Base-by-base conservation (phyloP, 1,140 invertebrate genomes). In the Subanguina moxae region DNA sequence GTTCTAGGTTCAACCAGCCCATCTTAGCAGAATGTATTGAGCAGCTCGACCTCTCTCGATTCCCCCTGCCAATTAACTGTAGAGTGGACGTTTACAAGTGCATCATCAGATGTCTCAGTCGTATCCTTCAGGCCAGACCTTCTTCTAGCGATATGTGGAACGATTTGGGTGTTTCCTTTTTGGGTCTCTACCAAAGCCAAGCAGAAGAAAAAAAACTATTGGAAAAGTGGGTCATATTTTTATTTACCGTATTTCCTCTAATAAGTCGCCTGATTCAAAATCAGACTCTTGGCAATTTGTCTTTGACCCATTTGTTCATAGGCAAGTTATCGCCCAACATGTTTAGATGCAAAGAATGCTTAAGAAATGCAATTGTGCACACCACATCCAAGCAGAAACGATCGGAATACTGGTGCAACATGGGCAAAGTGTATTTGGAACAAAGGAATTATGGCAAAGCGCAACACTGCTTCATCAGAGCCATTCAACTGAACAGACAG, bases 401-500 rank as follows among this genome's bases (percentile, higher is more conserved):
- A 13, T 72, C 75, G n/a, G 67, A 56, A 17, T 72, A 70, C 25
- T 73, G 45, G 27, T 70, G 65, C 32, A 77, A 59, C 52, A 23
- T 57, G 23, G 65, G 64, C 9, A 43, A 71, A 28, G 15, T 62
- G 9, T 68, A 65, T 13, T n/a, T 72, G 21, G 27, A 73, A 48
- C 21, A 46, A n/a, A 75, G 42, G 19, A 52, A 52, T 52, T 15
- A 52, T 15, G 42, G 58, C 15, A 43, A 42, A 30, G 72, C 72
- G 3, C 68, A 76, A 17, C 72, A 73, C 32, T 73, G 76, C 58
- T 75, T 73, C 27, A 76, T 73, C 45, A 71, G 72, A 27, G 69
- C 72, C n/a, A 74, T 73, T 17, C 76, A 73, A 23, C 45, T 78
- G 67, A 73, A 73, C 45, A 25, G 57, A 32, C 75, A 58, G 17